These are phyloP conservation scores for Solenopsis fugax DNA, from an alignment of 1,140 invertebrate genomes.

Conservation along the genomic window DNA sequence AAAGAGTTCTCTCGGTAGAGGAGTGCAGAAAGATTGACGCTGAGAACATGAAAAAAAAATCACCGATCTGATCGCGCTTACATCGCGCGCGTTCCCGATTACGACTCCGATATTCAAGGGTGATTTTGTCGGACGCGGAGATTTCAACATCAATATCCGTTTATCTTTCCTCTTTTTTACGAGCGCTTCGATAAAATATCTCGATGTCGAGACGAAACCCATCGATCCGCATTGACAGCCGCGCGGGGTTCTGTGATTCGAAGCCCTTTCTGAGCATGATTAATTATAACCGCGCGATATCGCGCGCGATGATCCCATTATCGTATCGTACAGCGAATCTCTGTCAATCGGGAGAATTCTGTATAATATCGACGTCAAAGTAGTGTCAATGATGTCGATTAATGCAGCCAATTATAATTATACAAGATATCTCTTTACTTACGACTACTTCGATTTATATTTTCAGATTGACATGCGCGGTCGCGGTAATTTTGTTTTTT, in stretches of 20 bases:
- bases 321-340: conserved; percentile 23
- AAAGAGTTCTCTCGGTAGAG: not conserved
- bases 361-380: not conserved
- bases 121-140: conserved; percentile 28
- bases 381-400: conserved; percentile 9
- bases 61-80: not conserved
- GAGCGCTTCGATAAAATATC: conserved; percentile 23
- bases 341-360: not conserved
- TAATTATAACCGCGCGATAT: conserved; percentile 46
- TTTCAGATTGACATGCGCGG: too few relatives aligned
- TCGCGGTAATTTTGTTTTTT: too few relatives aligned
- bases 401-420: not conserved
- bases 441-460: too few relatives aligned
- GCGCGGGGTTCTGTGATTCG: not conserved
- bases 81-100: not conserved
- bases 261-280: conserved; percentile 22
- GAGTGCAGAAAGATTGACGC: not conserved
- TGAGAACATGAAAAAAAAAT: not conserved
- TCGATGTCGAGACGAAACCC: not conserved
- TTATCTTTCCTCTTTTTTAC: conserved; percentile 15
- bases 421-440: too few relatives aligned
- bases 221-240: conserved; percentile 6
- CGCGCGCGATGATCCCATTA: conserved; percentile 37
- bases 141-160: conserved; percentile 1
- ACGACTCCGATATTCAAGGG: not conserved